Evolutionary conservation across 1,140 invertebrate genomes (phyloP).

Genomic region (Pissodes strobi): DNA sequence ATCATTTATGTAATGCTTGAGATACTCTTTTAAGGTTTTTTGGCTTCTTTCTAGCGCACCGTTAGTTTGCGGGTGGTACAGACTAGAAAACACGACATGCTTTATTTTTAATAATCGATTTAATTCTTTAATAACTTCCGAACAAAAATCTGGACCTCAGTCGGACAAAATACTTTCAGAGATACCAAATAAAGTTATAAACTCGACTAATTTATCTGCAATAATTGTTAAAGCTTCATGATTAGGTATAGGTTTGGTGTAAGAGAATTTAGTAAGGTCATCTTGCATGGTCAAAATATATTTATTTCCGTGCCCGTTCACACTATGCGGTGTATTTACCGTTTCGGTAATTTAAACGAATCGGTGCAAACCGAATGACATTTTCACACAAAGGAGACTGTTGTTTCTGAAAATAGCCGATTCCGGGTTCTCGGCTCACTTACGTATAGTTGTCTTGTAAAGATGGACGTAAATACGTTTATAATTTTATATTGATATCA

Average conservation of each 20-base stretch:
- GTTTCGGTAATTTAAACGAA: too few relatives aligned
- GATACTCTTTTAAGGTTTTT: slow-evolving; percentile 47
- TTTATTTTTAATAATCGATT: slow-evolving; percentile 47
- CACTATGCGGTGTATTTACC: background rate
- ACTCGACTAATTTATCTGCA: slow-evolving; percentile 31
- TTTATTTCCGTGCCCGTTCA: too few relatives aligned
- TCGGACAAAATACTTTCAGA: slow-evolving; percentile 50
- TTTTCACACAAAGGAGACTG: background rate
- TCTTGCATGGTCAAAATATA: too few relatives aligned
- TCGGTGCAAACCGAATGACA: too few relatives aligned
- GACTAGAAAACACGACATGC: slow-evolving; percentile 33
- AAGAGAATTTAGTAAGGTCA: slow-evolving; percentile 49
- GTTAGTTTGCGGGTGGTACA: slow-evolving; percentile 50
- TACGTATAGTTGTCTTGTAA: background rate
- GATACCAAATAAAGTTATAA: slow-evolving; percentile 45
- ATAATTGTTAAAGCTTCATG: slow-evolving; percentile 47
- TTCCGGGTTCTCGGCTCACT: background rate
- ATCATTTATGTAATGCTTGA: too few relatives aligned
- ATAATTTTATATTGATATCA: background rate
- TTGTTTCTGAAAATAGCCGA: too few relatives aligned
- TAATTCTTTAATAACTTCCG: slow-evolving; percentile 39
- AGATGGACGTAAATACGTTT: background rate
- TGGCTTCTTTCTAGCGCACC: slow-evolving; percentile 51
- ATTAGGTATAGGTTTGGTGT: slow-evolving; percentile 43
- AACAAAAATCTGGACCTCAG: slow-evolving; percentile 48